phyloP scores from a whole-genome alignment of 64 coral and sea anemone genomes.

The Orbicella faveolata region DNA sequence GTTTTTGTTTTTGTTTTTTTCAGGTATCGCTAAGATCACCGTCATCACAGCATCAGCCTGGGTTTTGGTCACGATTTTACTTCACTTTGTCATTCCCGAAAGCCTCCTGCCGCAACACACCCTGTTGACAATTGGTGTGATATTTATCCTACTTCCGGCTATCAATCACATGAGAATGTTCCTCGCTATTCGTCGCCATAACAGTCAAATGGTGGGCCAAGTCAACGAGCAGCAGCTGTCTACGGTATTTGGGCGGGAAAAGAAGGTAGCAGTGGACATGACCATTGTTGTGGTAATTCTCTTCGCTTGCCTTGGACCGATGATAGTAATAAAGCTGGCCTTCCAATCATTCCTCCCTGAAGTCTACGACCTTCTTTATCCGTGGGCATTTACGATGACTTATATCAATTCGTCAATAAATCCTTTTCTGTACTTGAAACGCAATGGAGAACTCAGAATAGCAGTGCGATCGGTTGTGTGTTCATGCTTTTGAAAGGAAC shows the following conservation, averaged over 20 bases:
- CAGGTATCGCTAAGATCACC: background rate
- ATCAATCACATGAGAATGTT: slow-evolving; percentile 10
- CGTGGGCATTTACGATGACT: background rate
- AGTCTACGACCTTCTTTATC: background rate
- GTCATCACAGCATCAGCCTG: background rate
- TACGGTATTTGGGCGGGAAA: background rate
- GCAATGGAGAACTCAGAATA: too few species aligned
- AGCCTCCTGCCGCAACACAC: background rate
- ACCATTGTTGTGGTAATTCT: background rate
- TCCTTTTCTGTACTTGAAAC: background rate
- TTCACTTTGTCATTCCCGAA: background rate
- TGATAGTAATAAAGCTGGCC: background rate
- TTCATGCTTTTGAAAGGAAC: too few species aligned
- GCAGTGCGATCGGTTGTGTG: too few species aligned
- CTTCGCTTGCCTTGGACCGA: background rate
- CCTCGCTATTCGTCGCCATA: background rate
- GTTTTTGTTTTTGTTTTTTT: too few species aligned
- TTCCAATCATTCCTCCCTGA: background rate
- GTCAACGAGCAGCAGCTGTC: background rate
- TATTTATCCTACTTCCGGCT: background rate
- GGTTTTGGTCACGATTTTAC: background rate
- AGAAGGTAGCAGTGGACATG: slow-evolving; percentile 8
- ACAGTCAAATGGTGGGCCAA: background rate
- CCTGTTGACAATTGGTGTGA: background rate
- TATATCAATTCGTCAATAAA: background rate